phyloP scores from a whole-genome alignment of 2,113 vertebrate species.

The Hemichromis elongatus region DNA sequence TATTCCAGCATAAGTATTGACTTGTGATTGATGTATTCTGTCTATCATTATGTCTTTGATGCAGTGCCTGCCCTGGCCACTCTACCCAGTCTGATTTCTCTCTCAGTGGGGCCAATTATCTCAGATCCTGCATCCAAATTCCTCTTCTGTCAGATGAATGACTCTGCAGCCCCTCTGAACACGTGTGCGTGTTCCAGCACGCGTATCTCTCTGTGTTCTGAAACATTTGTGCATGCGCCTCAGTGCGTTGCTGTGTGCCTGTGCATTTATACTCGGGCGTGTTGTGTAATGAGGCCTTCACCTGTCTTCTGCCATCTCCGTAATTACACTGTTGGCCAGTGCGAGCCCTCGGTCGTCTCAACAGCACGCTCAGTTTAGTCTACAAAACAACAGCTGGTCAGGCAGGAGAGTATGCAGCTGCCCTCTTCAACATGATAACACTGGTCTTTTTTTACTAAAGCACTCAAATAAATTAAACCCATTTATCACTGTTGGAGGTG shows the following conservation, averaged over 20 bases:
- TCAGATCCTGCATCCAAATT: slow-evolving; percentile 14
- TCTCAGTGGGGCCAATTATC: neutral
- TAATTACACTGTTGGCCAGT: slow-evolving; percentile 16
- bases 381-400: slow-evolving; percentile 65
- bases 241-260: neutral
- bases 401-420: neutral
- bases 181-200: neutral
- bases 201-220: neutral
- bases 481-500: neutral
- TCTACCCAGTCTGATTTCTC: neutral
- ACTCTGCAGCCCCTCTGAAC: neutral
- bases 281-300: slow-evolving; percentile 43
- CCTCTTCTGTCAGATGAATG: slow-evolving; percentile 9
- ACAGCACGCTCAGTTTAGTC: slow-evolving; percentile 21
- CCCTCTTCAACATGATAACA: neutral
- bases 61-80: neutral
- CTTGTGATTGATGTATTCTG: neutral
- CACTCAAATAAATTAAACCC: neutral
- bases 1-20: neutral
- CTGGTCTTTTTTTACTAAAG: slow-evolving; percentile 1
- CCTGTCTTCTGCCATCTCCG: slow-evolving; percentile 53
- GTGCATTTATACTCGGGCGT: neutral
- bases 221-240: neutral
- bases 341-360: slow-evolving; percentile 19
- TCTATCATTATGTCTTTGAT: neutral